These are phyloP conservation scores for Psilopogon haemacephalus DNA, from an alignment of 2,113 vertebrate genomes.

Conservation along the genomic window DNA sequence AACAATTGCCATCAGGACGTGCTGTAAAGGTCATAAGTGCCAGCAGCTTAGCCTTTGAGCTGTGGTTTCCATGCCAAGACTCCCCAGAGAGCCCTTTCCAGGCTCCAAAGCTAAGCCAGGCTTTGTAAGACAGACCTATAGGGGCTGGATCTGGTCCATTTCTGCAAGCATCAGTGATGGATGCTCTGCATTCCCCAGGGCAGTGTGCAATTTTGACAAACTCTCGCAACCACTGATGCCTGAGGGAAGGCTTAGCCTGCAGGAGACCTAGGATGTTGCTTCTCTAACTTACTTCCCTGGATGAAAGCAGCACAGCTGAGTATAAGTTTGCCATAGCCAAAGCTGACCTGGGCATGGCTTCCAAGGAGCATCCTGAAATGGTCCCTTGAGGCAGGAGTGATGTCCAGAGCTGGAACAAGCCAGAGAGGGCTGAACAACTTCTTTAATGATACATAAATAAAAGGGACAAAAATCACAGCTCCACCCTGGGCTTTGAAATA, in stretches of 20 bases:
- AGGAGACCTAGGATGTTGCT: background rate
- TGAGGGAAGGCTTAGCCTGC: background rate
- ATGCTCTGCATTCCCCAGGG: background rate
- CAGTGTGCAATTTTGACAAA: accelerated
- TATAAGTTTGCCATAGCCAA: background rate
- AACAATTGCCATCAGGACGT: constrained; percentile 51
- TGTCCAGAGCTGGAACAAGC: background rate
- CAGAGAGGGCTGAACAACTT: background rate
- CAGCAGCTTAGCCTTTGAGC: background rate
- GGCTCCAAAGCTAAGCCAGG: background rate
- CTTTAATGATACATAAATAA: background rate
- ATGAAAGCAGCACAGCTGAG: background rate
- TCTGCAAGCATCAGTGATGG: accelerated
- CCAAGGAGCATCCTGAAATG: background rate
- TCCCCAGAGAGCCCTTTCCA: background rate
- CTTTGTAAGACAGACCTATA: background rate
- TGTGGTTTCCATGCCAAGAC: background rate
- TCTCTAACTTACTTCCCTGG: background rate
- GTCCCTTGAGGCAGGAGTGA: background rate
- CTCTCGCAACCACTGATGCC: accelerated
- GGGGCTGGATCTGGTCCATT: background rate
- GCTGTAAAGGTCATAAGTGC: background rate
- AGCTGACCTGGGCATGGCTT: background rate
- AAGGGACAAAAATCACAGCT: background rate
- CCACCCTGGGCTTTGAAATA: background rate